These are phyloP conservation scores for Peucedramus taeniatus DNA, from an alignment of 2,113 vertebrate species.

Conservation along the genomic window DNA sequence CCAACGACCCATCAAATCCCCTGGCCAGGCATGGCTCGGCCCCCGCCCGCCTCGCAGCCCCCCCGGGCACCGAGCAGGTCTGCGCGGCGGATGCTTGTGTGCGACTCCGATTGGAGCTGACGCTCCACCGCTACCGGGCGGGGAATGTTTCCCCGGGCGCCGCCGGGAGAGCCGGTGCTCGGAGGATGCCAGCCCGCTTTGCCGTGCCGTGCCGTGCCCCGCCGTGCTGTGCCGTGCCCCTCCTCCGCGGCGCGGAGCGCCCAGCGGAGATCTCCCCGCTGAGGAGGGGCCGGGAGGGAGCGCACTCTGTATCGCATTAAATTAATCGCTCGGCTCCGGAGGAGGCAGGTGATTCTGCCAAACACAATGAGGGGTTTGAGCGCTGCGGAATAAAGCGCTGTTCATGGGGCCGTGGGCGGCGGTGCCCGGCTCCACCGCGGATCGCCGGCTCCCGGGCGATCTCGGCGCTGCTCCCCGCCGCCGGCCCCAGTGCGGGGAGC, in stretches of 20 bases:
- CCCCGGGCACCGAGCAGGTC: slow-evolving; percentile 33
- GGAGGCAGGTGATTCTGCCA: slow-evolving; percentile 61
- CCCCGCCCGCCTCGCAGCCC: not conserved
- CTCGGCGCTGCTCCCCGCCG: not conserved
- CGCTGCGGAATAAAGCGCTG: slow-evolving; percentile 24
- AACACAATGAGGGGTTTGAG: slow-evolving; percentile 39
- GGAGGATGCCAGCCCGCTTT: not conserved
- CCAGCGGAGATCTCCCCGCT: not conserved
- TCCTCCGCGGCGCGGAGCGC: not conserved
- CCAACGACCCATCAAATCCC: slow-evolving; percentile 60
- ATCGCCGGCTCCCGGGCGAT: not conserved
- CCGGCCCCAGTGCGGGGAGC: not conserved
- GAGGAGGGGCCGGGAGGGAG: slow-evolving; percentile 2
- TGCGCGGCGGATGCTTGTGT: slow-evolving; percentile 2
- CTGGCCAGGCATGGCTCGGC: slow-evolving; percentile 26
- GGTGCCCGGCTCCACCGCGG: not conserved
- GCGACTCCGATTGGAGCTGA: not conserved
- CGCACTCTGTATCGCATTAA: not conserved
- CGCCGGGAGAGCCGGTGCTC: slow-evolving; percentile 9
- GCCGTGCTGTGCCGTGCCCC: not conserved
- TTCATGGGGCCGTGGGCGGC: slow-evolving; percentile 8
- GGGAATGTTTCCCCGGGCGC: slow-evolving; percentile 17
- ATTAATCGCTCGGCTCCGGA: slow-evolving; percentile 32
- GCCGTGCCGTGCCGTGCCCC: not conserved
- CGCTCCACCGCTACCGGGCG: not conserved